Conservation (phyloP, 2,797 vertebrate species). For the Thamnophis elegans region DNA sequence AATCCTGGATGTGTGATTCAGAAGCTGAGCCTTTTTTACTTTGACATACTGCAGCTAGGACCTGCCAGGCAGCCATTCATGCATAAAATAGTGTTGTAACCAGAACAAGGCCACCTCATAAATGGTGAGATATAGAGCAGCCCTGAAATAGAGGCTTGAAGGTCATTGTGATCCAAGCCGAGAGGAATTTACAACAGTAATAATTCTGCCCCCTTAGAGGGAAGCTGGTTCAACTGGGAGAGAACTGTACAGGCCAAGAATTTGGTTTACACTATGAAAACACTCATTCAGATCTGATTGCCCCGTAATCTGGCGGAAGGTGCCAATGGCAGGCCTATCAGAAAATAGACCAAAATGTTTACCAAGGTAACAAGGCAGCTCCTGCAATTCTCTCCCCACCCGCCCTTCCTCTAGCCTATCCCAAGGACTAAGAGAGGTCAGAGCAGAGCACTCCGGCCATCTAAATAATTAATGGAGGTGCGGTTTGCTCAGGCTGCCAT, state of each 20-base stretch:
- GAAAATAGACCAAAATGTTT: not conserved
- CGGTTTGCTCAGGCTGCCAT: constrained; percentile 38
- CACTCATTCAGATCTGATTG: not conserved
- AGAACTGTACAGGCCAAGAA: not conserved
- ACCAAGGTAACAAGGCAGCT: not conserved
- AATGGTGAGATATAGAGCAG: not conserved
- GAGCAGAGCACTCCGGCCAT: not conserved
- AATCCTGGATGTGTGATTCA: not conserved
- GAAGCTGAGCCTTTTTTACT: not conserved
- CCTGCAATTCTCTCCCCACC: not conserved
- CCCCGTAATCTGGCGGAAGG: not conserved
- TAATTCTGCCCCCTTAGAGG: not conserved
- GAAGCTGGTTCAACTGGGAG: not conserved
- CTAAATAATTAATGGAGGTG: constrained; percentile 69
- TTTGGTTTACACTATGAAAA: not conserved
- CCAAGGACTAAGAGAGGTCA: constrained; percentile 63
- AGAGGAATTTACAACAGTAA: not conserved
- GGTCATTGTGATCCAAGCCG: not conserved
- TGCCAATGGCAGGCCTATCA: not conserved
- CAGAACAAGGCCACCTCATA: not conserved
- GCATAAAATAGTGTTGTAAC: not conserved
- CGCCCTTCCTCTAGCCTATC: not conserved
- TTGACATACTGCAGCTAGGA: not conserved
- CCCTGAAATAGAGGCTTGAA: not conserved
- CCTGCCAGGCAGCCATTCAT: not conserved